Evolutionary conservation across 2,888 invertebrate species (phyloP), one percentile per base, ranked within the genome.

Genomic region (Leptodirus hochenwartii): DNA sequence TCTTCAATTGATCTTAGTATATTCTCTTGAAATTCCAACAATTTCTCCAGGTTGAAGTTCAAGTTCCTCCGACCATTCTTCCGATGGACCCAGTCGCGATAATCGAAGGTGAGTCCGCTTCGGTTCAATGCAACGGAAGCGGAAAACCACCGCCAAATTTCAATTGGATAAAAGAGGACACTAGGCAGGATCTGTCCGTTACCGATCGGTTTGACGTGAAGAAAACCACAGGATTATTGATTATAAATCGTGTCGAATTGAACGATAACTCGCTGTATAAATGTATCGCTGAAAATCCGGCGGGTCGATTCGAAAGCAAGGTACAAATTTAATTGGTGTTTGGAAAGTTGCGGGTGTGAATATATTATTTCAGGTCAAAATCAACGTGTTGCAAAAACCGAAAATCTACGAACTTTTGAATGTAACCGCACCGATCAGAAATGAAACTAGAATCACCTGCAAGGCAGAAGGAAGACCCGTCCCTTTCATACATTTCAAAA

Each of bases 91-190:
- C 59, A 3, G 57, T 62, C 12, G 72, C 78, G 44, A 76, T 82
- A 3, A 65, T 79, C 22, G 88, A 90, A 56, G 84, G 81, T 0
- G 78, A 81, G 51, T 64, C 71, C 16, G 76, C 77, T 17, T 65
- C 70, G 2, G 69, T 82, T 20, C 62, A 64, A 30, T 90, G 90
- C 50, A 67, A 67, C 41, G 87, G 84, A 1, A 66, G 60, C 22
- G 88, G 87, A 11, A 87, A 85, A 50, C 90, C 90, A 2, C 69
- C 71, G 10, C 88, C 90, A 25, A 68, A 64, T 32, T 82, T 77
- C 47, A 69, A 69, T 16, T 90, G 90, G 90, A 75, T 85, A 33
- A 78, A 80, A 44, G 64, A 70, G 34, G 59, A 68, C 30, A 72
- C 69, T 2, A 69, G 77, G 30, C 65, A 69, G 61, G 75, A 85